These are phyloP conservation scores for Anableps anableps DNA, from an alignment of 2,797 vertebrate genomes.

Conservation along the genomic window DNA sequence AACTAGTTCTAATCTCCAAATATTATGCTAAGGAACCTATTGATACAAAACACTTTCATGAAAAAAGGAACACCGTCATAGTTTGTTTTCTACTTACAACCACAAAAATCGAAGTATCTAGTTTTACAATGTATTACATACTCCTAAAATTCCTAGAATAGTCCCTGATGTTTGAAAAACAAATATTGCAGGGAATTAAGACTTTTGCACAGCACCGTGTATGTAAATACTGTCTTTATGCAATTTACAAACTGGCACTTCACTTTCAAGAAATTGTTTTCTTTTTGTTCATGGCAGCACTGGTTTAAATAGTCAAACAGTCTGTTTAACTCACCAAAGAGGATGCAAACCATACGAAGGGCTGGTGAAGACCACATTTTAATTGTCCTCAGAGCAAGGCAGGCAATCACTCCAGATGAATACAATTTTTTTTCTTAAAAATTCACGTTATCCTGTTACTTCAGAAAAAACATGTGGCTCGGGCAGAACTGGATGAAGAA, in stretches of 20 bases:
- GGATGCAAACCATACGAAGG: conserved; percentile 43
- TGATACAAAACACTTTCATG: neutral
- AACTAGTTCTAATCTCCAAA: neutral
- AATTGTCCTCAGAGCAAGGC: conserved; percentile 1
- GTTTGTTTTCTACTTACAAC: neutral
- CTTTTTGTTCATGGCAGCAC: neutral
- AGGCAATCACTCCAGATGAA: neutral
- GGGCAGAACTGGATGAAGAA: conserved; percentile 1
- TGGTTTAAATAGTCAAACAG: no score
- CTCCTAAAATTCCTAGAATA: neutral
- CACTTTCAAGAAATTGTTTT: neutral
- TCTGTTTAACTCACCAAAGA: conserved; percentile 63
- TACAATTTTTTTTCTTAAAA: neutral
- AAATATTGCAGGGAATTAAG: neutral
- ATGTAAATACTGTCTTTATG: no score
- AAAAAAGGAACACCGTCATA: neutral
- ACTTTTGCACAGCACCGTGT: neutral
- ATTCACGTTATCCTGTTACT: conserved; percentile 35
- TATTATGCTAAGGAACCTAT: neutral
- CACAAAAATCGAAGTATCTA: neutral
- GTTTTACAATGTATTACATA: no score
- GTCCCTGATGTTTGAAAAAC: neutral
- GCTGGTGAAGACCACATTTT: conserved; percentile 62
- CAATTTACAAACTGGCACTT: neutral
- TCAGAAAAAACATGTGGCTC: neutral